Evolutionary conservation across 2,113 vertebrate genomes (phyloP), one percentile per base, ranked within the genome.

Genomic region (Gambusia holbrooki): DNA sequence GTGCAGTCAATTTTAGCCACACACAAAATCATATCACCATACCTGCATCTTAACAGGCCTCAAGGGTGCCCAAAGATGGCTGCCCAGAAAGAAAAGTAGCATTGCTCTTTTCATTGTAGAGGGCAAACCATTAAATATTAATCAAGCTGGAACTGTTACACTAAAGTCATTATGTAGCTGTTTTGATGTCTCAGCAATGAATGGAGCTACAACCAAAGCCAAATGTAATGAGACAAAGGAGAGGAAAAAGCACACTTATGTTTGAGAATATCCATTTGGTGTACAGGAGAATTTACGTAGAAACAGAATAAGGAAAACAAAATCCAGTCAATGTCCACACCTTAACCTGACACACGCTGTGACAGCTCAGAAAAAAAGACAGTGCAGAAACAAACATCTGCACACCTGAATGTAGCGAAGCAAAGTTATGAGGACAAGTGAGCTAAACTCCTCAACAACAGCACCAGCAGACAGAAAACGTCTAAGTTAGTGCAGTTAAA

Each of bases 151-250:
- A 58, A 71, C 63, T 62, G 62, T 69, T 66, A 66, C 58, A 63
- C 51, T 71, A 5, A 87, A 88, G 66, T 79, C 84, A 84, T 85
- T 88, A 74, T 71, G 19, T 51, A 30, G 77, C 81, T 70, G 75
- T 25, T 87, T 85, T 74, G 45, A 80, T 79, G 76, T 58, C 8
- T 74, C 71, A 76, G 8, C 2, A 25, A 1, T n/a, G 45, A 35
- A 60, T 81, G 62, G 33, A 69, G 67, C 42, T 66, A 76, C 29
- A 81, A 45, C 78, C 71, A 64, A 78, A 71, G 72, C 54, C 73
- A 28, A 14, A 29, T 77, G 29, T 79, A 85, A 88, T 68, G 77
- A 84, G 76, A 29, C 37, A 51, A 69, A 64, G 66, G 65, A 3
- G 66, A 74, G 48, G 29, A 72, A 62, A 28, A 68, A 4, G n/a